A percentile compares a stretch with the other conserved stretches of the same genome.
Evolutionary conservation across 1,140 invertebrate species (phyloP).

Genomic region (Zaprionus nigranus): DNA sequence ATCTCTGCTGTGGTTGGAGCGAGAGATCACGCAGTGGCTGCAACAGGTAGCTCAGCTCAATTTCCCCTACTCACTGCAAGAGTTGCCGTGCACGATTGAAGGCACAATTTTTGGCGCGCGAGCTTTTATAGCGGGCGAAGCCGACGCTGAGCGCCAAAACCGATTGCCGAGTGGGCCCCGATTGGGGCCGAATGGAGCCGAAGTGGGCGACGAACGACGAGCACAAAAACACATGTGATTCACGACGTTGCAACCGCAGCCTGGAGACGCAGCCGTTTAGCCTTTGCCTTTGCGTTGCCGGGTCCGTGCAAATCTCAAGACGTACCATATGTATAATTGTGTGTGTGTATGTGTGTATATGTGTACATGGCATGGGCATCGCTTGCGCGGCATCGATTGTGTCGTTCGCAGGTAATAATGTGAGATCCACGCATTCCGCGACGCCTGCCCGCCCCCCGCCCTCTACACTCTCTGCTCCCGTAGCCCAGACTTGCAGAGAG

Average conservation of each 20-base stretch:
- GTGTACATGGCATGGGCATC: slow-evolving; percentile 21
- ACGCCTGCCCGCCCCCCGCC: slow-evolving; percentile 27
- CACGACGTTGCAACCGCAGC: slow-evolving; percentile 47
- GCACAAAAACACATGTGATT: slow-evolving; percentile 63
- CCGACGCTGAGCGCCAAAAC: slow-evolving; percentile 51
- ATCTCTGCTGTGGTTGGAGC: slow-evolving; percentile 33
- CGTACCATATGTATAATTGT: neutral
- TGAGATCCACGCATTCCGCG: slow-evolving; percentile 80
- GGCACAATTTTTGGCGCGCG: slow-evolving; percentile 79
- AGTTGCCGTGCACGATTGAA: slow-evolving; percentile 53
- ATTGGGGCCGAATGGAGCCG: slow-evolving; percentile 59
- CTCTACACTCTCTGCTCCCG: neutral
- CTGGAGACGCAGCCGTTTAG: slow-evolving; percentile 24
- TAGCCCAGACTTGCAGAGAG: slow-evolving; percentile 21
- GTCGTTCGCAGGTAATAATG: slow-evolving; percentile 83
- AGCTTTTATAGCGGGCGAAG: slow-evolving; percentile 75
- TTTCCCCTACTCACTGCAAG: slow-evolving; percentile 53
- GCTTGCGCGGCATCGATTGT: slow-evolving; percentile 74
- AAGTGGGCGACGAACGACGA: slow-evolving; percentile 30
- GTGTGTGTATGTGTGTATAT: neutral
- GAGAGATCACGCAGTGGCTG: slow-evolving; percentile 20
- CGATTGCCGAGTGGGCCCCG: slow-evolving; percentile 36
- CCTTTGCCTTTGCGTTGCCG: neutral
- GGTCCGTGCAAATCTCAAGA: slow-evolving; percentile 64
- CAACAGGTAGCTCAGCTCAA: slow-evolving; percentile 65